Evolutionary conservation across 1,140 invertebrate genomes (phyloP).

Genomic region (Penaeus japonicus): DNA sequence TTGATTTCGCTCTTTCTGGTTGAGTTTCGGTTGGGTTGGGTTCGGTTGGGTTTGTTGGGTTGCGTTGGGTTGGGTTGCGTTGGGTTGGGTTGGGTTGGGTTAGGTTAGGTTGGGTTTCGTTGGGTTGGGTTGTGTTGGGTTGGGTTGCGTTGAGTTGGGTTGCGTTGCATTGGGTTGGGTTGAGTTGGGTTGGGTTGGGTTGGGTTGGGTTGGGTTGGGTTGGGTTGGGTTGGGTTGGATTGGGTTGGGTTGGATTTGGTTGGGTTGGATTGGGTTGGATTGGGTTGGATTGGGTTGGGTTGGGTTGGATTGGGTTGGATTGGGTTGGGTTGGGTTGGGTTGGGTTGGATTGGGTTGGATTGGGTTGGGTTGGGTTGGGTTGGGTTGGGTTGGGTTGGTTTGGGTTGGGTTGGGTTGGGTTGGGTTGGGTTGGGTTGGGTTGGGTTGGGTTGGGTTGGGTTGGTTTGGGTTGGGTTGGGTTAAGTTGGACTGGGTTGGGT

Average conservation of each 20-base stretch:
- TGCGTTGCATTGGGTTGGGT: not conserved
- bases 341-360: not conserved
- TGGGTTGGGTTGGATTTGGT: not conserved
- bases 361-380: not conserved
- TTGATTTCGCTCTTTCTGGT: no score
- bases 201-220: not conserved
- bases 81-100: constrained; percentile 15
- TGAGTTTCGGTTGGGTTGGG: not conserved
- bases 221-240: not conserved
- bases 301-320: constrained; percentile 8
- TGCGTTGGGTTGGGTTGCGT: constrained; percentile 7
- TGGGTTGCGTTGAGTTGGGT: constrained; percentile 17
- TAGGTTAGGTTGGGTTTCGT: not conserved
- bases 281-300: constrained; percentile 4
- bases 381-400: not conserved
- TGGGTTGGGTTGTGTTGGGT: not conserved
- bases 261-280: not conserved
- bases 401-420: not conserved
- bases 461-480: no score
- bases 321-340: not conserved
- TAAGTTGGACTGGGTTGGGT: no score
- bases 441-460: no score
- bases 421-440: not conserved
- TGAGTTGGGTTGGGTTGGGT: not conserved
- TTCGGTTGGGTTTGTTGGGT: constrained; percentile 4